phyloP scores from a whole-genome alignment of 2,113 vertebrate species.

The Chaenocephalus aceratus region DNA sequence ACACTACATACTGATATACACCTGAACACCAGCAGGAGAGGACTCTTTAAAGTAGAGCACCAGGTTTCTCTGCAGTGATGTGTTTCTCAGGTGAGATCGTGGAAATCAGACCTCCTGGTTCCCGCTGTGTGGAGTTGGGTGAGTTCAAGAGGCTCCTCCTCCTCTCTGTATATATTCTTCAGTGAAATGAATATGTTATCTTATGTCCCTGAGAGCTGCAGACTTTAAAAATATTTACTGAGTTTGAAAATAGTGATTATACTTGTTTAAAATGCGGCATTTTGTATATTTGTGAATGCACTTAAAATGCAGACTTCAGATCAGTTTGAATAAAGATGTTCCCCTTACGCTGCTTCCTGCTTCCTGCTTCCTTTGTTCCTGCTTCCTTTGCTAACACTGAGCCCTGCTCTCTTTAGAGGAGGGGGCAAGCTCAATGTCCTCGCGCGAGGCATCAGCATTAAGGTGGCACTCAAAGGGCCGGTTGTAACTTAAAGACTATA shows the following conservation, averaged over 20 bases:
- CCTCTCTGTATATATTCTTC: slow-evolving; percentile 75
- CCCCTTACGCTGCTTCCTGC: slow-evolving; percentile 61
- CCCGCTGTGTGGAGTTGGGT: slow-evolving; percentile 9
- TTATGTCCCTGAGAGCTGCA: slow-evolving; percentile 80
- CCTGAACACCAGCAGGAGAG: too few species aligned
- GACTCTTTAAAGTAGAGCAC: too few species aligned
- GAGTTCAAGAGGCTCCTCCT: slow-evolving; percentile 47
- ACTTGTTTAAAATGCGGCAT: slow-evolving; percentile 57
- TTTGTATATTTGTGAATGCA: slow-evolving; percentile 70
- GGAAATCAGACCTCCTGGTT: too few species aligned
- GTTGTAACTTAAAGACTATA: too few species aligned
- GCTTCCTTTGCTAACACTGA: too few species aligned
- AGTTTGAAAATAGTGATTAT: slow-evolving; percentile 36
- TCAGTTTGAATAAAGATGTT: slow-evolving; percentile 77
- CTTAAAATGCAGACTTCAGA: slow-evolving; percentile 34
- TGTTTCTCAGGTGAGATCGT: too few species aligned
- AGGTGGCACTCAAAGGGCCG: too few species aligned
- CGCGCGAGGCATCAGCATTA: too few species aligned
- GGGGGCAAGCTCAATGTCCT: too few species aligned
- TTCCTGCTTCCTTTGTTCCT: slow-evolving; percentile 40
- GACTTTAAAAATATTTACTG: slow-evolving; percentile 68
- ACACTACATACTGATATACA: too few species aligned
- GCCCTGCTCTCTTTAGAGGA: too few species aligned
- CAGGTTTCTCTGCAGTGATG: too few species aligned
- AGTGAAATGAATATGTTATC: slow-evolving; percentile 75